These are phyloP conservation scores for Puntigrus tetrazona DNA, from an alignment of 2,113 vertebrate species.

Conservation along the genomic window DNA sequence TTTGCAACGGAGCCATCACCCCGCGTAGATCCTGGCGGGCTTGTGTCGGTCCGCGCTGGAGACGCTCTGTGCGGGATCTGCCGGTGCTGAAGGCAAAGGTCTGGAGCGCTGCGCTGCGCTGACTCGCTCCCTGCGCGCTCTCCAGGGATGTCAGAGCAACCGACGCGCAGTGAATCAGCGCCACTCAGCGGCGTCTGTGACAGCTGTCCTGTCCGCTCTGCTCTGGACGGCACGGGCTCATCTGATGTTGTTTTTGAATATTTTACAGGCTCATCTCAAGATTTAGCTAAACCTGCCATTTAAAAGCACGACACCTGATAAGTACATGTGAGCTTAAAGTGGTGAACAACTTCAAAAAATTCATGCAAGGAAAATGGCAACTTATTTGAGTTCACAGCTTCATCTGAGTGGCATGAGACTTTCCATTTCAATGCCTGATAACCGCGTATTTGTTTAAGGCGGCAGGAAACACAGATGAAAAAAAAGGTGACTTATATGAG, in stretches of 20 bases:
- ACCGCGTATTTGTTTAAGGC: background rate
- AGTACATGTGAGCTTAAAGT: background rate
- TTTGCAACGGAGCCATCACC: background rate
- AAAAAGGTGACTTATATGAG: background rate
- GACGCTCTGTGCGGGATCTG: slow-evolving; percentile 33
- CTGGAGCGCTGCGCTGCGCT: slow-evolving; percentile 18
- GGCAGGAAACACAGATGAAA: background rate
- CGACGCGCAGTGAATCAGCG: slow-evolving; percentile 37
- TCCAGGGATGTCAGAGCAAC: slow-evolving; percentile 15
- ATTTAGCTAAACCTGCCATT: background rate
- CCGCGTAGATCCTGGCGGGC: background rate
- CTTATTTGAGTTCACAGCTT: background rate
- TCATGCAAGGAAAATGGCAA: background rate
- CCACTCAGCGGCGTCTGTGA: slow-evolving; percentile 34
- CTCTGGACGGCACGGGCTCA: too few species aligned
- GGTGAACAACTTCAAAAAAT: background rate
- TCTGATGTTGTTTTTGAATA: background rate
- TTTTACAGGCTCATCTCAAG: background rate
- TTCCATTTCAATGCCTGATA: background rate
- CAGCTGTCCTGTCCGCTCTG: background rate
- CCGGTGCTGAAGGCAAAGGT: slow-evolving; percentile 39
- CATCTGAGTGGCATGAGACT: background rate
- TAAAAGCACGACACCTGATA: background rate
- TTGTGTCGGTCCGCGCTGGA: slow-evolving; percentile 12
- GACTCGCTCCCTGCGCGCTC: slow-evolving; percentile 28